Base-by-base conservation (phyloP, 2,113 vertebrate genomes). In the Lipophrys pholis region DNA sequence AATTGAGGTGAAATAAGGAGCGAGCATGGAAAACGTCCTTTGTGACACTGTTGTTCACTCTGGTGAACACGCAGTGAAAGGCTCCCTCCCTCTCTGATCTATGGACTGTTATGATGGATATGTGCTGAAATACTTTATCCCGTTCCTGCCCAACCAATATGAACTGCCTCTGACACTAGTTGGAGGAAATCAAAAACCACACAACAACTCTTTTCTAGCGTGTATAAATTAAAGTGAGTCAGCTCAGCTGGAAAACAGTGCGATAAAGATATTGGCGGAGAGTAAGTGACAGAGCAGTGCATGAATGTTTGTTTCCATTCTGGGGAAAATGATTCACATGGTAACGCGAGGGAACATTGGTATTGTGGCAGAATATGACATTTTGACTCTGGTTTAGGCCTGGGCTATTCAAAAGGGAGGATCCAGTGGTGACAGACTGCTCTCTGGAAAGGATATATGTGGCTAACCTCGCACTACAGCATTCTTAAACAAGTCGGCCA, bases 101-200 rank as follows among this genome's bases (percentile, higher is more conserved):
- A 92, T 88, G 88, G 89, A 86, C 46, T 88, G 80, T 86, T 87
- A 92, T 61, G 73, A 91, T 78, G 56, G 68, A 89, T 90, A 85
- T 69, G 75, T 84, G 75, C 46, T 69, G 78, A 90, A 92, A 89
- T 90, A 89, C 55, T 69, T 91, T 83, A 73, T 88, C 70, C 82
- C 36, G 84, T 87, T 68, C 80, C 71, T 65, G 70, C 45, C 55
- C 64, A 64, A 73, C 69, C 82, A 83, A 83, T 42, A 58, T 61
- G 71, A 93, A 87, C 35, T 89, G 56, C 51, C 71, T 15, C 48
- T 85, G 88, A 89, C 63, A 79, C 83, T 75, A 83, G 81, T 80
- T 81, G 58, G 82, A 90, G 57, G 45, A 50, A 83, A 86, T 48
- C 21, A 12, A 68, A 60, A 71, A 66, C 52, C 52, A 70, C 69